Conservation (phyloP, 2,797 vertebrate genomes). For the Paguma larvata region DNA sequence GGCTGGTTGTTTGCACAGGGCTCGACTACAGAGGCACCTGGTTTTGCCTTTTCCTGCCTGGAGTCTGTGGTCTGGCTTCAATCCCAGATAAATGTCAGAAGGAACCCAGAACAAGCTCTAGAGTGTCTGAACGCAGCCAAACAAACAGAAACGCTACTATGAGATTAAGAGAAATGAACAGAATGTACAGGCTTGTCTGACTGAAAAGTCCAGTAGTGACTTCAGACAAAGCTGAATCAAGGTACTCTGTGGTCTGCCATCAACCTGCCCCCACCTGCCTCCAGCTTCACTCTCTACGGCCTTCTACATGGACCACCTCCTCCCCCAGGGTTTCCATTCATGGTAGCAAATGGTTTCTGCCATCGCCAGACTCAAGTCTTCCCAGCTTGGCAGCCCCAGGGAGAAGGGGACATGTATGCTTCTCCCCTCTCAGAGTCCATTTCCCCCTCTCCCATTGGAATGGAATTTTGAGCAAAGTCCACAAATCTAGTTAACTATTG, state of each 20-base stretch:
- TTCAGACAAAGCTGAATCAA: neutral
- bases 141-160: neutral
- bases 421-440: neutral
- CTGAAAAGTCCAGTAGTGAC: accelerated
- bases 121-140: neutral
- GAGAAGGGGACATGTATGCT: accelerated
- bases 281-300: neutral
- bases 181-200: neutral
- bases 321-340: neutral
- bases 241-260: accelerated
- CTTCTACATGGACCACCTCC: neutral
- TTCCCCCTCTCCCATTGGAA: neutral
- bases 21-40: too few relatives aligned
- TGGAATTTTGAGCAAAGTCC: neutral
- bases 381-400: neutral
- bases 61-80: neutral
- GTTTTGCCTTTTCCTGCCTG: neutral
- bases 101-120: neutral
- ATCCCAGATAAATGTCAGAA: neutral
- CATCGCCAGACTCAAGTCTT: neutral
- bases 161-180: neutral
- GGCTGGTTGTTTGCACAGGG: neutral
- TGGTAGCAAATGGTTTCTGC: neutral
- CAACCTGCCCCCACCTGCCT: neutral
- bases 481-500: neutral